Evolutionary conservation across 2,888 invertebrate species (phyloP).

Genomic region (Subacronicta megacephala): DNA sequence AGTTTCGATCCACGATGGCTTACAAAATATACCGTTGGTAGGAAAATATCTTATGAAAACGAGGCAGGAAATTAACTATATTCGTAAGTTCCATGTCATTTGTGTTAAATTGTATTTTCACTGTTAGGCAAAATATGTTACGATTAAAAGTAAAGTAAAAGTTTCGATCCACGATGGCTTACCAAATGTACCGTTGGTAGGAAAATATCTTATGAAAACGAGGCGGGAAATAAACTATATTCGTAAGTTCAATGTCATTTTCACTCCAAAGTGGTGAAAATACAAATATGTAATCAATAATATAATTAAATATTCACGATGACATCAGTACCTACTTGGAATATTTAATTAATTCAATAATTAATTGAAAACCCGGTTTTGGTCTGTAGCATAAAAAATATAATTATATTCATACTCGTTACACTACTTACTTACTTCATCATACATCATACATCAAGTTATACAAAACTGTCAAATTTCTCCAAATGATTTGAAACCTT

Average conservation of each 20-base stretch:
- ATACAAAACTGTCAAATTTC: no score
- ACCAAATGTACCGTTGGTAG: constrained; percentile 1
- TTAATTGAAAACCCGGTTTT: constrained; percentile 16
- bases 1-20: constrained; percentile 2
- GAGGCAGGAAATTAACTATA: constrained; percentile 2
- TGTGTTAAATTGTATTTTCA: no score
- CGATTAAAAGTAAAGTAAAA: no score
- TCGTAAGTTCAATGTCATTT: constrained; percentile 27
- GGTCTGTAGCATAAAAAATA: constrained; percentile 8
- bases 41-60: constrained; percentile 13
- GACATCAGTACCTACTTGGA: constrained; percentile 13
- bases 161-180: constrained; percentile 2
- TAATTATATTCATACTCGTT: constrained; percentile 19
- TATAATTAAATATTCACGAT: constrained; percentile 5
- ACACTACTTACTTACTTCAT: no score
- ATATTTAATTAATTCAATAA: constrained; percentile 21
- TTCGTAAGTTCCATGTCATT: no score
- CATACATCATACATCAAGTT: no score
- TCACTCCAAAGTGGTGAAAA: constrained; percentile 16
- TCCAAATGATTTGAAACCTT: no score
- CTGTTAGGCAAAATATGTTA: no score
- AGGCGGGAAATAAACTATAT: constrained; percentile 1
- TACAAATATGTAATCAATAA: constrained; percentile 1
- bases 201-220: constrained; percentile 14
- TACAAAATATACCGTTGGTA: constrained; percentile 1